Percentiles rank a stretch among this genome's conserved stretches.
Evolutionary conservation across 2,888 invertebrate genomes (phyloP).

Genomic region (Drepana falcataria): DNA sequence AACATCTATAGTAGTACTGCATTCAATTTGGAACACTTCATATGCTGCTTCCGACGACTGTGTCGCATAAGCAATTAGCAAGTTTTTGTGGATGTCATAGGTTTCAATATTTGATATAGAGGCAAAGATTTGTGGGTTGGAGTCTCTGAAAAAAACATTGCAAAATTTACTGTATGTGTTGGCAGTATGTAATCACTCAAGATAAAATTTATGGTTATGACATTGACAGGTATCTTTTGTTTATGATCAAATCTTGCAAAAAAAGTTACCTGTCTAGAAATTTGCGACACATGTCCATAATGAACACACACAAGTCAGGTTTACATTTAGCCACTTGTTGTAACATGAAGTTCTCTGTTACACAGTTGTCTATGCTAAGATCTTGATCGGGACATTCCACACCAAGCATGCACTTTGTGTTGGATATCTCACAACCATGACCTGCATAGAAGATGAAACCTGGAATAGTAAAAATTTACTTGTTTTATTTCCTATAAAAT

Average conservation of each 20-base stretch:
- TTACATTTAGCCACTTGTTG: conserved; percentile 56
- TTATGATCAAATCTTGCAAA: too few species aligned
- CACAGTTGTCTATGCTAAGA: conserved; percentile 52
- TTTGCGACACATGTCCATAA: conserved; percentile 78
- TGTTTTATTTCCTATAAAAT: too few species aligned
- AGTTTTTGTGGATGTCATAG: conserved; percentile 57
- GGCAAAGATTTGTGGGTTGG: conserved; percentile 47
- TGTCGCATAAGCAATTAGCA: conserved; percentile 59
- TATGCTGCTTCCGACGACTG: conserved; percentile 58
- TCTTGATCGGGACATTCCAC: conserved; percentile 64
- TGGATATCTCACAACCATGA: conserved; percentile 74
- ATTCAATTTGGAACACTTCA: conserved; percentile 63
- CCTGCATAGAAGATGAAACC: conserved; percentile 77
- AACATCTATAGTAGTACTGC: conserved; percentile 46
- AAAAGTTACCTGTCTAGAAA: conserved; percentile 58
- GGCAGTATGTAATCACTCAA: too few species aligned
- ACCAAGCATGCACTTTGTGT: conserved; percentile 71
- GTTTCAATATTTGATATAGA: conserved; percentile 47
- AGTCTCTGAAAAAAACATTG: conserved; percentile 33
- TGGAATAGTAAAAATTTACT: conserved; percentile 26
- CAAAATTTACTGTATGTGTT: not conserved
- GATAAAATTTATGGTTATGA: too few species aligned
- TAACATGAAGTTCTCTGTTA: conserved; percentile 70
- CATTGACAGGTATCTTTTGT: too few species aligned
- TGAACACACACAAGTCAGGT: conserved; percentile 65